Percentiles rank a stretch among this genome's conserved stretches.
Conservation (phyloP, 2,888 invertebrate genomes). For the Xylota segnis region DNA sequence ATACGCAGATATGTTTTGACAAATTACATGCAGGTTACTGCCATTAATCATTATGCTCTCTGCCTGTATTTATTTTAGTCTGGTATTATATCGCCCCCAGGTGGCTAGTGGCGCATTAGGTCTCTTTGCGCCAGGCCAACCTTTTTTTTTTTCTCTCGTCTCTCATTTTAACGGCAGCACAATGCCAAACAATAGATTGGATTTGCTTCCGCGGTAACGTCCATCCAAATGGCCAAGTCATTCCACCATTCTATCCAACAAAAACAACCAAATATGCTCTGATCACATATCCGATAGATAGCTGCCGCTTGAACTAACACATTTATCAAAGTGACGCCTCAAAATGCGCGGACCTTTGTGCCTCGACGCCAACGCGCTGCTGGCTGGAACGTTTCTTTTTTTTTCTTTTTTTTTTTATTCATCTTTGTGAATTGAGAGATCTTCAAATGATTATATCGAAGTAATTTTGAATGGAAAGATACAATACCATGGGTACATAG, state of each 20-base stretch:
- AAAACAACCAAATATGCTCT: neutral
- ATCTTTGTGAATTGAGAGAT: conserved; percentile 40
- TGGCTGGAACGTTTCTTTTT: neutral
- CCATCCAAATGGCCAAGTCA: conserved; percentile 27
- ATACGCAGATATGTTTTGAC: conserved; percentile 45
- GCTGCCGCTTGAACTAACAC: conserved; percentile 33
- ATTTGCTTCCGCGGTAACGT: conserved; percentile 45
- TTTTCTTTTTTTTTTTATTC: conserved; percentile 8
- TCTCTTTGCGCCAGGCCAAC: conserved; percentile 14
- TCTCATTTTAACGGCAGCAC: conserved; percentile 15
- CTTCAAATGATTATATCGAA: conserved; percentile 14
- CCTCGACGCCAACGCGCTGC: conserved; percentile 25
- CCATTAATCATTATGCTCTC: conserved; percentile 41
- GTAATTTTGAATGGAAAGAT: conserved; percentile 13
- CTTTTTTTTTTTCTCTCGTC: conserved; percentile 9
- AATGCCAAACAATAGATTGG: conserved; percentile 33
- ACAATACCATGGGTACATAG: neutral
- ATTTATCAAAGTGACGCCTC: conserved; percentile 47
- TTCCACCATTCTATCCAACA: conserved; percentile 21
- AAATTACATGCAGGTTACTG: conserved; percentile 37
- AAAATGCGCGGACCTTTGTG: conserved; percentile 36
- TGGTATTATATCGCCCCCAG: conserved; percentile 11
- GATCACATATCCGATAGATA: conserved; percentile 21
- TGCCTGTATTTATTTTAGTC: conserved; percentile 18
- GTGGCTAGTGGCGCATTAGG: conserved; percentile 18